A percentile compares a stretch with the other conserved stretches of the same genome.
Conservation (phyloP, 2,797 vertebrate genomes). For the Sebastes vulpes region DNA sequence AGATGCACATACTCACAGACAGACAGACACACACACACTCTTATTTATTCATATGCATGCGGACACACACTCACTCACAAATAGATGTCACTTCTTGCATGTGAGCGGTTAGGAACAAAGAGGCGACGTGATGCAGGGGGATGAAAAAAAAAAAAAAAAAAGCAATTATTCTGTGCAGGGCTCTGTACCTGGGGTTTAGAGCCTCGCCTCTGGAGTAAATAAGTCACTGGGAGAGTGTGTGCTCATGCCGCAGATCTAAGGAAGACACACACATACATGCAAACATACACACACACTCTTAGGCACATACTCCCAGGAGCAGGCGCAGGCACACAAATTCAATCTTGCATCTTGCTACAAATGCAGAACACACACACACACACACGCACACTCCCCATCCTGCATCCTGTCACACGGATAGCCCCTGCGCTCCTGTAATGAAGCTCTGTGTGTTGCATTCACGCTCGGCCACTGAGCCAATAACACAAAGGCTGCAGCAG, state of each 20-base stretch:
- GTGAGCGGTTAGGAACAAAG: slow-evolving; percentile 81
- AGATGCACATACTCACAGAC: slow-evolving; percentile 40
- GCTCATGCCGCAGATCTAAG: slow-evolving; percentile 63
- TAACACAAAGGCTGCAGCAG: slow-evolving; percentile 67
- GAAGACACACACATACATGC: slow-evolving; percentile 22
- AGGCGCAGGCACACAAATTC: slow-evolving; percentile 64
- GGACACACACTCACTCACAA: slow-evolving; percentile 64
- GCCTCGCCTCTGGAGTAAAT: slow-evolving; percentile 80
- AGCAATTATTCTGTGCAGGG: slow-evolving; percentile 79
- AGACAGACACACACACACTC: not conserved
- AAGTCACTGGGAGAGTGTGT: slow-evolving; percentile 73
- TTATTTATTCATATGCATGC: slow-evolving; percentile 73
- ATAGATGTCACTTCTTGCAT: slow-evolving; percentile 75
- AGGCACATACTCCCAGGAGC: slow-evolving; percentile 36
- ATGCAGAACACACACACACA: slow-evolving; percentile 59
- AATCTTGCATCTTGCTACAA: slow-evolving; percentile 68
- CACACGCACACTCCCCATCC: slow-evolving; percentile 26
- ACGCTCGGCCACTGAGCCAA: slow-evolving; percentile 69
- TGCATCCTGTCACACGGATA: slow-evolving; percentile 64
- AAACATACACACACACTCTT: slow-evolving; percentile 23
- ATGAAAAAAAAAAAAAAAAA: slow-evolving; percentile 65
- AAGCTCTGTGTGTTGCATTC: slow-evolving; percentile 75
- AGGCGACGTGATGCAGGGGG: slow-evolving; percentile 62
- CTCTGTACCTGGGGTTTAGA: slow-evolving; percentile 78
- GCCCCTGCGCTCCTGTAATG: slow-evolving; percentile 69